Conservation (phyloP, 64 coral and sea anemone genomes). For the Trachythela sp. region DNA sequence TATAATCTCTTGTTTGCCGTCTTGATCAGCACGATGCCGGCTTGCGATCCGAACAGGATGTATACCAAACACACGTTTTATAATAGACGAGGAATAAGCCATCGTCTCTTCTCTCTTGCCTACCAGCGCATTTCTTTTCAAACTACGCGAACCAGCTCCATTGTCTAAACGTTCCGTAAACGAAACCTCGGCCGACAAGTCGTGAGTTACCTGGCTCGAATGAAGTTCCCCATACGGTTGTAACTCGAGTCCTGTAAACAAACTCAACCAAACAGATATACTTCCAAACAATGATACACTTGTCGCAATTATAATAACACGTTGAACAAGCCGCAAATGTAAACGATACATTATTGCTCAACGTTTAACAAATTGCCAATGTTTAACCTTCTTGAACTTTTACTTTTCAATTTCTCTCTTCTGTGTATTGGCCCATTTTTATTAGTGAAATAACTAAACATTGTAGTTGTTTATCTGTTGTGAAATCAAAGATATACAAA, state of each 20-base stretch:
- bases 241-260: not conserved
- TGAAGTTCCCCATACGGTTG: not conserved
- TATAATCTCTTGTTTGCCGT: conserved; percentile 2
- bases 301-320: not conserved
- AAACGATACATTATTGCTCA: not conserved
- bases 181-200: not conserved
- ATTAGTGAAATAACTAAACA: not conserved
- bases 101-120: not conserved
- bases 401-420: not conserved
- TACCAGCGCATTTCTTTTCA: not conserved
- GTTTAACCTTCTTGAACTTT: not conserved
- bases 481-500: not conserved
- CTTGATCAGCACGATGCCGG: not conserved
- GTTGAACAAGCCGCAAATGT: conserved; percentile 15
- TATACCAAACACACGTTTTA: not conserved
- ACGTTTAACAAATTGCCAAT: not conserved
- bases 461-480: not conserved
- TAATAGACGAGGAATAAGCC: not conserved
- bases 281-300: conserved; percentile 6
- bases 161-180: not conserved
- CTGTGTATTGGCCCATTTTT: not conserved
- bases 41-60: not conserved
- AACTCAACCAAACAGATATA: not conserved
- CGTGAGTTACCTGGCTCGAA: not conserved
- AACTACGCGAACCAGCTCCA: not conserved